Conservation (phyloP, 2,113 vertebrate genomes). For the Rissa tridactyla region DNA sequence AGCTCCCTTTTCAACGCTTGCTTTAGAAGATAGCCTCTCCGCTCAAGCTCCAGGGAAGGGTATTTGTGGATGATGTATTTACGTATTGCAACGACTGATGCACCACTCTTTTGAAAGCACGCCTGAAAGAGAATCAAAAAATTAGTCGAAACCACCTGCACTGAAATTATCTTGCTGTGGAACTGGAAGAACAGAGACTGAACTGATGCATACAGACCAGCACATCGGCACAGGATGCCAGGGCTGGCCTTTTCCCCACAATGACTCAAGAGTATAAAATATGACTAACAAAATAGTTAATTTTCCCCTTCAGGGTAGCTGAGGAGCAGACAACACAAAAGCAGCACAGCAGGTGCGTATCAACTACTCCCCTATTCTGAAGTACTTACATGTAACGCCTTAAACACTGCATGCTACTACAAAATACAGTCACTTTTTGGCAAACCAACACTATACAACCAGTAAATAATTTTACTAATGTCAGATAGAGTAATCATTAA, state of each 20-base stretch:
- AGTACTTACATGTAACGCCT: background rate
- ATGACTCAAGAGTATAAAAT: background rate
- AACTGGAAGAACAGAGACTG: background rate
- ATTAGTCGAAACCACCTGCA: background rate
- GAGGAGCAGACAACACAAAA: background rate
- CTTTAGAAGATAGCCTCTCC: constrained; percentile 92
- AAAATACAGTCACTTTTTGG: background rate
- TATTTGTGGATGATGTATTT: constrained; percentile 94
- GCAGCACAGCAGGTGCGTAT: background rate
- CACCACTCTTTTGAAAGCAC: constrained; percentile 86
- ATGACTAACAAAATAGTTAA: background rate
- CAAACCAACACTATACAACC: background rate
- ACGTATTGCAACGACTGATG: constrained; percentile 88
- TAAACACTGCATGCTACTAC: background rate
- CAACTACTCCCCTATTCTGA: background rate
- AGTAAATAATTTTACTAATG: background rate
- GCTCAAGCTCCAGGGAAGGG: constrained; percentile 89
- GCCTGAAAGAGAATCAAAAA: constrained; percentile 73
- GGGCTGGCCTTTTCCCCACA: background rate
- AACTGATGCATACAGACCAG: background rate
- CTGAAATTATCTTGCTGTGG: background rate
- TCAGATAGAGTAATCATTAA: background rate
- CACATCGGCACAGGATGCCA: background rate
- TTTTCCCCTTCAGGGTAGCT: background rate
- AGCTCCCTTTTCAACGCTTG: constrained; percentile 91